Percentiles rank a stretch among this genome's conserved stretches.
Evolutionary conservation across 2,797 vertebrate species (phyloP).

Genomic region (Rhinichthys osculus): DNA sequence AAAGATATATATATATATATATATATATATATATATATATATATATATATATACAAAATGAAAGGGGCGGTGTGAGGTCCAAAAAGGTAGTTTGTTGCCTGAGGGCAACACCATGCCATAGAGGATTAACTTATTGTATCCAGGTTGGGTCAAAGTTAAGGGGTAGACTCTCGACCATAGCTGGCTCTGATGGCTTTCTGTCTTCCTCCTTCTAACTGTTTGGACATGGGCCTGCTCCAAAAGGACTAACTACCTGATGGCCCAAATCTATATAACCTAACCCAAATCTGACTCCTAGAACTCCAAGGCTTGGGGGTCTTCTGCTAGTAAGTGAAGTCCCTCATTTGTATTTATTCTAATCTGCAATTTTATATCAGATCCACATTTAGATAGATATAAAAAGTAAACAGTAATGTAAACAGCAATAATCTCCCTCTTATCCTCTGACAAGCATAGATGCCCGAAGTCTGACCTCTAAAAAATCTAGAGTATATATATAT

Average conservation of each 20-base stretch:
- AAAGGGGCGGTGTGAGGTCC: too few relatives aligned
- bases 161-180: not conserved
- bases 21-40: too few relatives aligned
- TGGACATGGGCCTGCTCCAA: not conserved
- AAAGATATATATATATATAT: too few relatives aligned
- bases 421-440: constrained; percentile 73
- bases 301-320: constrained; percentile 44
- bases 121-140: not conserved
- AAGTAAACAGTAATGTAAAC: constrained; percentile 69
- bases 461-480: constrained; percentile 59
- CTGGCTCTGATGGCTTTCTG: not conserved
- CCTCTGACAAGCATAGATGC: constrained; percentile 58
- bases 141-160: not conserved
- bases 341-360: constrained; percentile 62
- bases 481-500: not conserved
- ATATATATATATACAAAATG: too few relatives aligned
- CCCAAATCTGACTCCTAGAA: too few relatives aligned
- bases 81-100: too few relatives aligned
- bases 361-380: constrained; percentile 69
- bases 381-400: constrained; percentile 67
- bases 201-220: not conserved
- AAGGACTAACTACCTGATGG: not conserved
- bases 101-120: too few relatives aligned
- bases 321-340: constrained; percentile 66
- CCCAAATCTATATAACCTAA: too few relatives aligned